Evolutionary conservation across 1,140 invertebrate species (phyloP).

Genomic region (Spodoptera litura): DNA sequence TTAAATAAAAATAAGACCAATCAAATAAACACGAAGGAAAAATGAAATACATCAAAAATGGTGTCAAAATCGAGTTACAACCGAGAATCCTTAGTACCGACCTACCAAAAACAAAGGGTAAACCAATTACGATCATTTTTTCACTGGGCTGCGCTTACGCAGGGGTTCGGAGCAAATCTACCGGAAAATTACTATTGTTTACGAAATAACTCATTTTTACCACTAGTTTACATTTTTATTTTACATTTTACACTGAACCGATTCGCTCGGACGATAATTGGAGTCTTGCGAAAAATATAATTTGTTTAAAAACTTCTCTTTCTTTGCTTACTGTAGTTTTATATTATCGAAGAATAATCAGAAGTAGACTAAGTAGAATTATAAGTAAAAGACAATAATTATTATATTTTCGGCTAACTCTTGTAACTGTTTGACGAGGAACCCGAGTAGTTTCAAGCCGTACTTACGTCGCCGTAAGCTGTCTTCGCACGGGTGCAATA

Average conservation of each 20-base stretch:
- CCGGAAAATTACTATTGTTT: slow-evolving; percentile 78
- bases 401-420: no score
- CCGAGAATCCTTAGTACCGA: neutral
- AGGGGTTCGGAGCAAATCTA: slow-evolving; percentile 67
- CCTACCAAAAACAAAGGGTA: slow-evolving; percentile 20
- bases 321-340: neutral
- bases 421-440: no score
- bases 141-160: slow-evolving; percentile 59
- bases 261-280: slow-evolving; percentile 57
- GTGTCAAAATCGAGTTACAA: neutral
- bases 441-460: no score
- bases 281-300: slow-evolving; percentile 24
- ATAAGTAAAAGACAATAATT: no score
- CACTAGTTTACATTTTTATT: neutral
- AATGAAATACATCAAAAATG: neutral
- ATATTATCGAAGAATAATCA: neutral
- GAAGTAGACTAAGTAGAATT: no score
- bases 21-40: neutral
- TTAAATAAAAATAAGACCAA: neutral
- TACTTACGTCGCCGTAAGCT: no score
- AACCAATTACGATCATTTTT: slow-evolving; percentile 40
- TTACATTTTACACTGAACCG: slow-evolving; percentile 51
- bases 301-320: neutral
- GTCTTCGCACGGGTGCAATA: no score
- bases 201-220: slow-evolving; percentile 70